phyloP scores from a whole-genome alignment of 2,113 vertebrate genomes.

The Telmatochromis brichardi region DNA sequence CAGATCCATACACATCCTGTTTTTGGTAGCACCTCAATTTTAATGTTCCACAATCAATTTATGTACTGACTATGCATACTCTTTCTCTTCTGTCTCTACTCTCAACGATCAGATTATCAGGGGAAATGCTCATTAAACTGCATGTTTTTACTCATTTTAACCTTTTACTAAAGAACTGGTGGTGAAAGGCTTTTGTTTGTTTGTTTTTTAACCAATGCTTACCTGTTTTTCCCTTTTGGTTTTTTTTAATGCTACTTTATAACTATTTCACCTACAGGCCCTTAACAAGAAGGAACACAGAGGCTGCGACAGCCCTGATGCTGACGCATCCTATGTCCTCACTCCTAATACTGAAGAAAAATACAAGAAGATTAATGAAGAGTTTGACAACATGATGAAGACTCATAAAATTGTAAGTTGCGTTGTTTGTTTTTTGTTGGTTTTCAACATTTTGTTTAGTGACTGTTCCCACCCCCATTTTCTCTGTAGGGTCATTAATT shows the following conservation, averaged over 20 bases:
- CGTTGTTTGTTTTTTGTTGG: not conserved
- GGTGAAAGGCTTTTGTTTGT: not conserved
- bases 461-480: not conserved
- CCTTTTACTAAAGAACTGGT: not conserved
- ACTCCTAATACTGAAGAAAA: constrained; percentile 95
- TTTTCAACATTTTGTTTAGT: not conserved
- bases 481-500: not conserved
- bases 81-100: not conserved
- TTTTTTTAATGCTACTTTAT: not conserved
- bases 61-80: not conserved
- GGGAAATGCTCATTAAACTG: not conserved
- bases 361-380: constrained; percentile 99
- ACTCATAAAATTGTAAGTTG: constrained; percentile 90
- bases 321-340: constrained; percentile 87
- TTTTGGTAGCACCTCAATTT: not conserved
- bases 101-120: not conserved
- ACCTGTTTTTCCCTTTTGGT: not conserved
- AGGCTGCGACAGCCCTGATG: constrained; percentile 94
- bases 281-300: constrained; percentile 98
- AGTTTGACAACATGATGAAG: constrained; percentile 99
- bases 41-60: not conserved
- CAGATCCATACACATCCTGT: not conserved
- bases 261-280: constrained; percentile 75
- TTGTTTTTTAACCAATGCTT: not conserved
- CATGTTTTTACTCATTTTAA: not conserved